phyloP scores from a whole-genome alignment of 2,113 vertebrate genomes.

The Poicephalus meyeri region DNA sequence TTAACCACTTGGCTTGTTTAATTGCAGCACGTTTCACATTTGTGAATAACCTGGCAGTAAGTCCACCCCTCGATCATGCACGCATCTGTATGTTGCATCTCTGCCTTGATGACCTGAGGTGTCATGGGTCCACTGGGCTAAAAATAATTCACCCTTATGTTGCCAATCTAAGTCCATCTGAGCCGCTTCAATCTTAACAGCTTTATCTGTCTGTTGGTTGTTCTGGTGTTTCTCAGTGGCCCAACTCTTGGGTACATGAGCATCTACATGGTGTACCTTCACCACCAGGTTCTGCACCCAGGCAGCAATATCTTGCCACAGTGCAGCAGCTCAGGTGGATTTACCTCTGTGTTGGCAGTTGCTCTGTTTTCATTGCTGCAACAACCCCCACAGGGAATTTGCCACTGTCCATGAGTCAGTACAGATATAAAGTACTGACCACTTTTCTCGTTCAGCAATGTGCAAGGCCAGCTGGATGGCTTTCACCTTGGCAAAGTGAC shows the following conservation, averaged over 20 bases:
- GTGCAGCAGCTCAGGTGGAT: neutral
- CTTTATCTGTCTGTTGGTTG: neutral
- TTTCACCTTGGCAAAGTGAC: neutral
- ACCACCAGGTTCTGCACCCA: neutral
- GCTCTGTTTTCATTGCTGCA: neutral
- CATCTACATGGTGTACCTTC: neutral
- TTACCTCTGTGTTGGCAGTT: neutral
- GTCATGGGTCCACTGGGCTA: neutral
- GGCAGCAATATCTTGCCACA: neutral
- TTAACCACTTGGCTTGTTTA: neutral
- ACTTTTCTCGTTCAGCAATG: neutral
- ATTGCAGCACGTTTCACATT: neutral
- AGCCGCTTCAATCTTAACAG: neutral
- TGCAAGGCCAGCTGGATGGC: neutral
- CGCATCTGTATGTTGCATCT: neutral
- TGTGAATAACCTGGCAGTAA: neutral
- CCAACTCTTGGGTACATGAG: neutral
- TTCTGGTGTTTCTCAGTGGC: neutral
- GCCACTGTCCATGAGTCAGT: neutral
- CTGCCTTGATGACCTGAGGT: neutral
- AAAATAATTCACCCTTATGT: neutral
- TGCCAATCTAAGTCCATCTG: neutral
- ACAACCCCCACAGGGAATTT: neutral
- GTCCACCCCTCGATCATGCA: neutral
- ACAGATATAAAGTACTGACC: neutral